These are phyloP conservation scores for Microtus montanus DNA, from an alignment of 2,113 vertebrate species.

Conservation along the genomic window DNA sequence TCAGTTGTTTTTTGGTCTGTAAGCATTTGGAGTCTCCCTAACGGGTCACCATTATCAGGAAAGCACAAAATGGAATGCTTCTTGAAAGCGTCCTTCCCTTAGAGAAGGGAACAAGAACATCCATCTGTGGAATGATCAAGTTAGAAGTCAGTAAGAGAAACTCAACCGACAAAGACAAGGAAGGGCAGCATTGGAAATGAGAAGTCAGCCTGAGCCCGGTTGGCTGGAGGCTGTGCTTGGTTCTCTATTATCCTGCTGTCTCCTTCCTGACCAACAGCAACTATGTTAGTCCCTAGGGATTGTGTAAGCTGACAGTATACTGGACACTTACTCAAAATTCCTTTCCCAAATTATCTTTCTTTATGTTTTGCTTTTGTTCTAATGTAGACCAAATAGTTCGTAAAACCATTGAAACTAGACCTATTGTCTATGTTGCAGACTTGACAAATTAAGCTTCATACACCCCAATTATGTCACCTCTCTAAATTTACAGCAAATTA, in stretches of 20 bases:
- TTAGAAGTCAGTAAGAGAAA: neutral
- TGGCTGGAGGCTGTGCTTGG: neutral
- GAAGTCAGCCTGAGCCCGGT: fast-evolving
- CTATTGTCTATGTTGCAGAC: neutral
- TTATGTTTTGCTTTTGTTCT: neutral
- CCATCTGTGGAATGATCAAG: neutral
- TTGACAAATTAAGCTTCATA: neutral
- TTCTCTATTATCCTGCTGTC: neutral
- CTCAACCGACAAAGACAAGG: neutral
- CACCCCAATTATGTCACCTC: neutral
- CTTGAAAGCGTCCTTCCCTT: neutral
- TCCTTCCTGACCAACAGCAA: neutral
- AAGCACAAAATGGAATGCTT: neutral
- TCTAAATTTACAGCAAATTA: conserved; percentile 26
- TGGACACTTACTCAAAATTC: neutral
- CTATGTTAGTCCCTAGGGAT: neutral
- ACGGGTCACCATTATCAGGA: neutral
- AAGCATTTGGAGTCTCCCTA: neutral
- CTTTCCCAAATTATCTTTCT: neutral
- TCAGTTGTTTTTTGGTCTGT: neutral
- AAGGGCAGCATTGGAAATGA: neutral
- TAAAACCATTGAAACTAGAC: neutral
- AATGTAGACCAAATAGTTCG: neutral
- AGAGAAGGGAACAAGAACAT: neutral
- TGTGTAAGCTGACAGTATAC: neutral